These are phyloP conservation scores for Grammomys dolichurus DNA, from an alignment of 2,113 vertebrate genomes.

Conservation along the genomic window DNA sequence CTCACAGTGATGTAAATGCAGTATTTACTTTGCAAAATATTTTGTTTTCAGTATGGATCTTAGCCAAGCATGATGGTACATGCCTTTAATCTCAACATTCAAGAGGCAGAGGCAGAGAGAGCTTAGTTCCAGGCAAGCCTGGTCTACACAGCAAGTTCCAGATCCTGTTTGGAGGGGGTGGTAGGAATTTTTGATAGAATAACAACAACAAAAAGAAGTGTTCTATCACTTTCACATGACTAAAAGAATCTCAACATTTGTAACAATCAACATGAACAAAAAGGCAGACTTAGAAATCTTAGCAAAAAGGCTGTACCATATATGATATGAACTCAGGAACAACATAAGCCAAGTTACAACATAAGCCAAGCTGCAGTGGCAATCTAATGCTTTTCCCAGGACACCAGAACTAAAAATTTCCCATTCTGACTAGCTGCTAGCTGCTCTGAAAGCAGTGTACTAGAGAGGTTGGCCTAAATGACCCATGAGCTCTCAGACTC, in stretches of 20 bases:
- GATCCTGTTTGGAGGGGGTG: not conserved
- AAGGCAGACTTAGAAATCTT: not conserved
- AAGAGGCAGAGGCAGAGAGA: not conserved
- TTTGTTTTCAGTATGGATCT: constrained; percentile 23
- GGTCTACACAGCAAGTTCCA: not conserved
- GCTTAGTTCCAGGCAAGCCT: not conserved
- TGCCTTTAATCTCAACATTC: not conserved
- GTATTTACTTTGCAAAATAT: constrained; percentile 1
- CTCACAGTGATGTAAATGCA: not conserved
- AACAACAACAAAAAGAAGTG: not conserved
- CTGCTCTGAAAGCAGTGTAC: not conserved
- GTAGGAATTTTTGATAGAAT: not conserved
- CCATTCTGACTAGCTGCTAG: not conserved
- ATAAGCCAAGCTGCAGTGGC: constrained; percentile 10
- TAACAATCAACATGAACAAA: constrained; percentile 28
- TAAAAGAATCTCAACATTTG: constrained; percentile 1
- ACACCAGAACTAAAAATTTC: not conserved
- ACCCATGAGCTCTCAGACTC: not conserved
- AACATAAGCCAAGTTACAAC: constrained; percentile 21
- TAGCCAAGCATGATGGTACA: not conserved
- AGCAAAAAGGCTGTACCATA: not conserved
- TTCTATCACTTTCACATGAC: not conserved
- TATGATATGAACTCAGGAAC: not conserved
- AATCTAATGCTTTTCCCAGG: constrained; percentile 36
- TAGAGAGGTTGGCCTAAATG: not conserved